Evolutionary conservation across 2,888 invertebrate genomes (phyloP), one percentile per base, ranked within the genome.

Genomic region (Priocnemis perturbator): DNA sequence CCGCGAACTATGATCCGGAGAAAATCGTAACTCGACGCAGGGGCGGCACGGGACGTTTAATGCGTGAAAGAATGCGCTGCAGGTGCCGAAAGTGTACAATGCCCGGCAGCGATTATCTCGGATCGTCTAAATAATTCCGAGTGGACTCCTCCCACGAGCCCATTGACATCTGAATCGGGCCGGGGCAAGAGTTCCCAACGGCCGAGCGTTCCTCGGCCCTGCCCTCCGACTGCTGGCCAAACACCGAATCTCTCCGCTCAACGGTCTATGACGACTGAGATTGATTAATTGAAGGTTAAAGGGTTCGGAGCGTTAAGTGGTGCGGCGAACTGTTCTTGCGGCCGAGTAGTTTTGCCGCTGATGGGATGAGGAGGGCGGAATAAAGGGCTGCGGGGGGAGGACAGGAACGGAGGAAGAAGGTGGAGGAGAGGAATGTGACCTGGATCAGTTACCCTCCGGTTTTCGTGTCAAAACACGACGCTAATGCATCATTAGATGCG

Each of bases 401-500:
- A 47, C 15, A 47, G 79, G 72, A 75, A 61, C 71, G 73, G 71
- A 65, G 67, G 56, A 66, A 73, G 67, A 71, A 67, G 66, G 76
- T 59, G 55, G 23, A 37, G 3, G 14, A n/a, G 5, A 9, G 37
- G 80, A 80, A 77, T 78, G 76, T 73, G 77, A 79, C 73, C 79
- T 73, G 71, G 63, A 30, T 69, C 82, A 77, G 79, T 85, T 82
- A 81, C 82, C 70, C 79, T 73, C 77, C 4, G 37, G 14, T 37
- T 79, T 82, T 83, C 81, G 80, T 74, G 83, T 85, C 85, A 85
- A 83, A 85, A 84, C 81, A 85, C 78, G 78, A 78, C 80, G 73
- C 85, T 83, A 81, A 85, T 85, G 82, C 81, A 85, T 85, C 83
- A 81, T 85, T 81, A 82, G 78, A 81, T 71, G 70, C 74, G 74